Evolutionary conservation across 2,888 invertebrate species (phyloP).

Genomic region (Caenorhabditis japonica): DNA sequence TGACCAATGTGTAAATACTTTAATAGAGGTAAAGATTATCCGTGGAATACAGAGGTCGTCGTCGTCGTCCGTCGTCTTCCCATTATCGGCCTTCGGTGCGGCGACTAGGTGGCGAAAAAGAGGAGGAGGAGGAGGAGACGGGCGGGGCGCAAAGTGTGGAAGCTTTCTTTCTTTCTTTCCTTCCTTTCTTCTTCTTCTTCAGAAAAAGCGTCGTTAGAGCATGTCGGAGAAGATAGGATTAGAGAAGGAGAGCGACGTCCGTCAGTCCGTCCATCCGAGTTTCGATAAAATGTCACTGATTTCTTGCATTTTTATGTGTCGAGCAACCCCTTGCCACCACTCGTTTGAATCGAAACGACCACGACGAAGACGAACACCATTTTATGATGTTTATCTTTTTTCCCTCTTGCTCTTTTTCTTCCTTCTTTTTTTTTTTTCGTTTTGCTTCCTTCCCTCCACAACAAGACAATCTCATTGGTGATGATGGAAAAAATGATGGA

Average conservation of each 20-base stretch:
- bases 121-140: constrained; percentile 14
- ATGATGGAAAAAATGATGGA: no score
- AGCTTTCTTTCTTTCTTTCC: constrained; percentile 32
- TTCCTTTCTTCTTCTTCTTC: constrained; percentile 26
- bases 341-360: constrained; percentile 4
- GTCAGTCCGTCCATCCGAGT: constrained; percentile 2
- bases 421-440: constrained; percentile 11
- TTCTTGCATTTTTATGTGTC: constrained; percentile 34
- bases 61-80: constrained; percentile 33
- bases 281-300: constrained; percentile 52
- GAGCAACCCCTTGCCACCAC: constrained; percentile 16
- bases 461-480: constrained; percentile 39
- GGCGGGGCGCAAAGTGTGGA: constrained; percentile 40
- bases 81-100: no score
- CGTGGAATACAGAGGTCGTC: constrained; percentile 11
- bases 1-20: no score
- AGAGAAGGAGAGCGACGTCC: constrained; percentile 28
- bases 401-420: constrained; percentile 12
- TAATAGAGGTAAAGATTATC: constrained; percentile 42
- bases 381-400: constrained; percentile 49
- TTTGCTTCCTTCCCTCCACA: not conserved
- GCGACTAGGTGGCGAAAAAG: no score
- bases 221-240: constrained; percentile 47
- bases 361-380: constrained; percentile 20
- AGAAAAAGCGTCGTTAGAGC: constrained; percentile 28